phyloP scores from a whole-genome alignment of 2,888 invertebrate genomes.

The Axea sp. region DNA sequence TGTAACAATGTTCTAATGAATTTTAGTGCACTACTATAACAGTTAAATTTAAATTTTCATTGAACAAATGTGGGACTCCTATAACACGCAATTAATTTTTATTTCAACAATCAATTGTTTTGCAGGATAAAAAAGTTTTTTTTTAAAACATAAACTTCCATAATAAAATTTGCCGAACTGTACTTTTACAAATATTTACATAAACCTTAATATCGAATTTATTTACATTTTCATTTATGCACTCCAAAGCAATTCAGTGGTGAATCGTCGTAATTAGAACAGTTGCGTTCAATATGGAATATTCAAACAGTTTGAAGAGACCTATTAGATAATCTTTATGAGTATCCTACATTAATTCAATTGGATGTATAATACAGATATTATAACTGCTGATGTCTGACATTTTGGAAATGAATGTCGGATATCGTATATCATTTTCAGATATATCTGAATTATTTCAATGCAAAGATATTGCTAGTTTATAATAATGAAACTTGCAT shows the following conservation, averaged over 20 bases:
- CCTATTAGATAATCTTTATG: slow-evolving; percentile 40
- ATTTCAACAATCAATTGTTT: no score
- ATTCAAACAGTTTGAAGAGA: slow-evolving; percentile 31
- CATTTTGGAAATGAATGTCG: slow-evolving; percentile 28
- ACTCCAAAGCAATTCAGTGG: slow-evolving; percentile 10
- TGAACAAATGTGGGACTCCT: no score
- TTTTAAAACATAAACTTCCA: no score
- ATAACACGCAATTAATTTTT: no score
- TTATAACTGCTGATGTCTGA: slow-evolving; percentile 37
- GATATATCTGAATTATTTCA: slow-evolving; percentile 20
- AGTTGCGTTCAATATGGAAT: slow-evolving; percentile 22
- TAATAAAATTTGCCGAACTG: no score
- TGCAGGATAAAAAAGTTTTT: no score
- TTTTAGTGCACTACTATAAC: not conserved
- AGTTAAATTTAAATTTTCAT: not conserved
- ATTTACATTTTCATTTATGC: not conserved
- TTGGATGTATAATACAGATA: slow-evolving; percentile 35
- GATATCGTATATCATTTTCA: slow-evolving; percentile 40
- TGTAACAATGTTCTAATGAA: slow-evolving; percentile 23
- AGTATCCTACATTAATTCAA: slow-evolving; percentile 43
- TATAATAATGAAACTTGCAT: slow-evolving; percentile 13
- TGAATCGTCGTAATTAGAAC: slow-evolving; percentile 19
- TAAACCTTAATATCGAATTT: no score
- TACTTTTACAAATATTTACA: no score
- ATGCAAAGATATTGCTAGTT: slow-evolving; percentile 16